Conservation (phyloP, 2,797 vertebrate genomes). For the Schizopygopsis pylzovi region DNA sequence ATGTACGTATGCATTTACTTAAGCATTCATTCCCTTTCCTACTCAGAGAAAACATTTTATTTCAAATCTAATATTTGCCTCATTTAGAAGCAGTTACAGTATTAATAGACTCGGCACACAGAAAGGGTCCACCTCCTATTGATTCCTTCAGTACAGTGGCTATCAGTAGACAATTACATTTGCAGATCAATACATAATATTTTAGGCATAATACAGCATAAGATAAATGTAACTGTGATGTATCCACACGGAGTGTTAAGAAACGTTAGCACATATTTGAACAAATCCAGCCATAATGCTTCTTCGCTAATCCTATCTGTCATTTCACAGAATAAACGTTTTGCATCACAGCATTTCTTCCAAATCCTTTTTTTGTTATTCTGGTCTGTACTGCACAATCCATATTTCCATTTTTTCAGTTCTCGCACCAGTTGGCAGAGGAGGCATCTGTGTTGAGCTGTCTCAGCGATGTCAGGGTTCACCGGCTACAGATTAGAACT, state of each 20-base stretch:
- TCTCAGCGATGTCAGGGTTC: conserved; percentile 28
- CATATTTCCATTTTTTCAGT: conserved; percentile 30
- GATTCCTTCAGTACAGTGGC: conserved; percentile 8
- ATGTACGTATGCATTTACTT: background rate
- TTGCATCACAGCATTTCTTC: background rate
- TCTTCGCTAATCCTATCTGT: conserved; percentile 18
- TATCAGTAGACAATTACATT: conserved; percentile 23
- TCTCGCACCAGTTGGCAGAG: conserved; percentile 19
- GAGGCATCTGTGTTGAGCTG: background rate
- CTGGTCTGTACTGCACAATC: conserved; percentile 11
- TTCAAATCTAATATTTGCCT: conserved; percentile 3
- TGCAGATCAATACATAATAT: conserved; percentile 29
- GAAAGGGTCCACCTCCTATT: conserved; percentile 2
- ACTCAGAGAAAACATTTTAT: background rate
- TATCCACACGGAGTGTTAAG: conserved; percentile 19
- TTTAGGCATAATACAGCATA: conserved; percentile 22
- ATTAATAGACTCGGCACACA: background rate
- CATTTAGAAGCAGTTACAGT: background rate
- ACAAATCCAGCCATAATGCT: conserved; percentile 12
- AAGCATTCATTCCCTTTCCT: background rate
- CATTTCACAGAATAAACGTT: conserved; percentile 7
- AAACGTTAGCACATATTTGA: conserved; percentile 21
- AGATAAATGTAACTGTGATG: background rate
- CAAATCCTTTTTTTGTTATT: background rate
- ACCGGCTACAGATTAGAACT: conserved; percentile 23